Conservation (phyloP, 1,140 invertebrate genomes). For the Drosophila pseudoananassae region DNA sequence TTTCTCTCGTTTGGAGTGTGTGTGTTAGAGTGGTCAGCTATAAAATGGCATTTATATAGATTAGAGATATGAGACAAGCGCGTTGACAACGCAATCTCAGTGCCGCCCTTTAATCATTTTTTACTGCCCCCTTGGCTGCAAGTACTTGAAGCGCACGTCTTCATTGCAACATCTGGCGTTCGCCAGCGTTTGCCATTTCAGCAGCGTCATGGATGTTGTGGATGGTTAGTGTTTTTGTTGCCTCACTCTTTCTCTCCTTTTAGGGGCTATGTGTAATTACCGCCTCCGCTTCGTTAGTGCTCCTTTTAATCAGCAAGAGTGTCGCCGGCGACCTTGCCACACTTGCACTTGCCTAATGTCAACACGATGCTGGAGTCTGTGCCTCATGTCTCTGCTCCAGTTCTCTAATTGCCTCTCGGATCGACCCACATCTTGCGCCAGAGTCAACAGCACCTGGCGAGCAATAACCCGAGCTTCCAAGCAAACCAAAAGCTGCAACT, state of each 20-base stretch:
- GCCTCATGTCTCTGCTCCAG: conserved; percentile 28
- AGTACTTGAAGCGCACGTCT: conserved; percentile 27
- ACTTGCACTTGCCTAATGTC: conserved; percentile 50
- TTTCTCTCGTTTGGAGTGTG: not conserved
- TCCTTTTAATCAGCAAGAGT: conserved; percentile 31
- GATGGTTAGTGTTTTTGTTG: conserved; percentile 37
- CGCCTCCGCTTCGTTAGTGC: conserved; percentile 1
- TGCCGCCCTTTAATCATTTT: conserved; percentile 60
- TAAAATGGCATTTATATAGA: conserved; percentile 39
- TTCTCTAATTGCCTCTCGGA: conserved; percentile 28
- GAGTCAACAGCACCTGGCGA: conserved; percentile 52
- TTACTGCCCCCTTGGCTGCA: conserved; percentile 10
- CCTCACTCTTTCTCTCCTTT: conserved; percentile 25
- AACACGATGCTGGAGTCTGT: conserved; percentile 13
- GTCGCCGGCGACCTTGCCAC: conserved; percentile 43
- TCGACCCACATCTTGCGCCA: conserved; percentile 42
- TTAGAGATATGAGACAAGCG: conserved; percentile 34
- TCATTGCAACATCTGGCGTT: conserved; percentile 33
- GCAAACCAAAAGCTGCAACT: conserved; percentile 35
- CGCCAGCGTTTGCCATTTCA: conserved; percentile 55
- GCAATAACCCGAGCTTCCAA: conserved; percentile 61
- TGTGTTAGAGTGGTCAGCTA: conserved; percentile 12
- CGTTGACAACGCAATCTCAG: conserved; percentile 56
- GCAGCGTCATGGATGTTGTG: conserved; percentile 52
- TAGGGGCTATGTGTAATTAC: conserved; percentile 19